phyloP scores from a whole-genome alignment of 92 coral and sea anemone species.

The Ricordea florida region DNA sequence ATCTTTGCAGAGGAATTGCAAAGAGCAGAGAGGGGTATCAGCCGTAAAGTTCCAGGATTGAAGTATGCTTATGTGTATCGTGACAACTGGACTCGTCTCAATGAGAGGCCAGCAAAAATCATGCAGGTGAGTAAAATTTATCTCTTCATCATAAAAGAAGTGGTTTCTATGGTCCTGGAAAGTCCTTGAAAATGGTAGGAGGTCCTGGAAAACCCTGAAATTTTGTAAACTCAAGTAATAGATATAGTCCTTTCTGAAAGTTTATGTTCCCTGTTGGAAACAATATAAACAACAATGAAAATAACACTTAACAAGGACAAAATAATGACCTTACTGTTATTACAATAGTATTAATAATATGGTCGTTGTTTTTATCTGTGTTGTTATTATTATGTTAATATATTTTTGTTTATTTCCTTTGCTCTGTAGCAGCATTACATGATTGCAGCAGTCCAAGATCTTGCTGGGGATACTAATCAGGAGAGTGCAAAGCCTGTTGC shows the following conservation, averaged over 20 bases:
- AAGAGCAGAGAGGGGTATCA: conserved; percentile 17
- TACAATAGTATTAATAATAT: too few relatives aligned
- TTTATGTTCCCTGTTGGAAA: neutral
- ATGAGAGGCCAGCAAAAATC: conserved; percentile 47
- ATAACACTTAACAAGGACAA: neutral
- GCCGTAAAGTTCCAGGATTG: conserved; percentile 40
- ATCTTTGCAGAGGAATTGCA: neutral
- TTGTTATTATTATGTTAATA: too few relatives aligned
- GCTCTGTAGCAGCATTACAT: conserved; percentile 19
- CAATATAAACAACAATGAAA: neutral
- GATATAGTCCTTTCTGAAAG: neutral
- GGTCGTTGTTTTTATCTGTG: too few relatives aligned
- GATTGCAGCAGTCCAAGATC: conserved; percentile 9
- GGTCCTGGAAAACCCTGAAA: neutral
- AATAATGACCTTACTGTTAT: neutral
- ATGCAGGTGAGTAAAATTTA: conserved; percentile 38
- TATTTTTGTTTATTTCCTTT: neutral
- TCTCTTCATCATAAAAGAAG: neutral
- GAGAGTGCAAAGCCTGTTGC: neutral
- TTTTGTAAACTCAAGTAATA: neutral
- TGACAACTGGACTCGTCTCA: conserved; percentile 44
- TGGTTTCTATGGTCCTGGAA: neutral
- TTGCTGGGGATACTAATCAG: neutral
- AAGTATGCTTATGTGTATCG: conserved; percentile 33
- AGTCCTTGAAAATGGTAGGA: neutral